A percentile compares a stretch with the other conserved stretches of the same genome.
phyloP scores from a whole-genome alignment of 2,888 invertebrate genomes.

The Drosophila anomelani region DNA sequence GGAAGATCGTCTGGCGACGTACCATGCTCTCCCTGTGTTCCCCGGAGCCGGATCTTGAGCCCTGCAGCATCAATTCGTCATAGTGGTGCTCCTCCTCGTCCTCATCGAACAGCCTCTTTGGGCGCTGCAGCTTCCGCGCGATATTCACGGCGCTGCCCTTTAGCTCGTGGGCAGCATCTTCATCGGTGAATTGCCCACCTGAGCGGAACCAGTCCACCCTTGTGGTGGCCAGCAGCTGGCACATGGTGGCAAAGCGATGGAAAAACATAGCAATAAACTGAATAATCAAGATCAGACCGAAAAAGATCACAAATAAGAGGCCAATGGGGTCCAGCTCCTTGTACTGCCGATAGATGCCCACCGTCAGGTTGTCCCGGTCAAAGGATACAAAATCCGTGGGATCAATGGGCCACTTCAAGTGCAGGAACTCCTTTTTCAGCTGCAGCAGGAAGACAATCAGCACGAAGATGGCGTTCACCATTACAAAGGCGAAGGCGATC shows the following conservation, averaged over 20 bases:
- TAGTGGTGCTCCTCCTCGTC: conserved; percentile 61
- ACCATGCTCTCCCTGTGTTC: conserved; percentile 62
- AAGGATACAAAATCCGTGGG: conserved; percentile 86
- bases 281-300: conserved; percentile 88
- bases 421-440: conserved; percentile 89
- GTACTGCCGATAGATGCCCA: conserved; percentile 86
- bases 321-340: conserved; percentile 90
- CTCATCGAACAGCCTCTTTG: conserved; percentile 83
- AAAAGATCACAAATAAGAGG: conserved; percentile 90
- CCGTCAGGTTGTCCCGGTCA: conserved; percentile 84
- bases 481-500: conserved; percentile 89
- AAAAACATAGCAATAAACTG: conserved; percentile 91
- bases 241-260: conserved; percentile 90
- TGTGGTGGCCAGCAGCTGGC: conserved; percentile 90
- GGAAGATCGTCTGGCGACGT: conserved; percentile 82
- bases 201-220: conserved; percentile 85
- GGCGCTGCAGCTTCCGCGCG: conserved; percentile 86
- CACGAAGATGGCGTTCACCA: conserved; percentile 91
- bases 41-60: conserved; percentile 10
- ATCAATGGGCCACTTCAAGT: conserved; percentile 89
- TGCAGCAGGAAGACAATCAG: conserved; percentile 90
- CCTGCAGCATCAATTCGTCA: conserved; percentile 47
- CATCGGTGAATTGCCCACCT: conserved; percentile 73
- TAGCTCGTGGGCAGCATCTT: conserved; percentile 86
- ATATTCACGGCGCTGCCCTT: conserved; percentile 88